These are phyloP conservation scores for Sorex araneus DNA, from an alignment of 2,113 vertebrate species.

Conservation along the genomic window DNA sequence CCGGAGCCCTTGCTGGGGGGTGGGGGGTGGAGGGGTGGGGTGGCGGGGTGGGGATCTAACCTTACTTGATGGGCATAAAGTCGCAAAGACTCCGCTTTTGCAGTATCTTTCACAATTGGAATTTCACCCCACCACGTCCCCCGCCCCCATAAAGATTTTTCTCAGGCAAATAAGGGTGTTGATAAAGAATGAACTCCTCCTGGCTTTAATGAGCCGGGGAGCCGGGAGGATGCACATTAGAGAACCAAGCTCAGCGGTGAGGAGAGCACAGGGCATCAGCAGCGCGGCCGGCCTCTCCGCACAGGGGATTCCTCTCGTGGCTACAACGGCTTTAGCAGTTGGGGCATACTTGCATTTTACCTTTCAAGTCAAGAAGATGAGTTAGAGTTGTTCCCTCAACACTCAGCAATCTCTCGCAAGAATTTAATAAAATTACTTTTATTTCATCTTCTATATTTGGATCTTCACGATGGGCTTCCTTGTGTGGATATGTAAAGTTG, in stretches of 20 bases:
- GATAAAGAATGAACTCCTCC: neutral
- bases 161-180: too few relatives aligned
- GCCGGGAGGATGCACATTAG: neutral
- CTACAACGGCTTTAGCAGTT: neutral
- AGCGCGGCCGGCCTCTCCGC: too few relatives aligned
- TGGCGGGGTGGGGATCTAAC: too few relatives aligned
- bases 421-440: constrained; percentile 36
- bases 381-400: neutral
- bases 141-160: too few relatives aligned
- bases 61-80: neutral
- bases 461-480: constrained; percentile 1
- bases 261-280: too few relatives aligned
- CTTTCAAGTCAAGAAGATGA: neutral
- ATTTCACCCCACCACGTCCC: neutral
- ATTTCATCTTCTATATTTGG: constrained; percentile 32
- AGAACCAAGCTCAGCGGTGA: too few relatives aligned
- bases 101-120: neutral
- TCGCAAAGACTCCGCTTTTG: neutral
- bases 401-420: constrained; percentile 9
- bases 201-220: neutral
- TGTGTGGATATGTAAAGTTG: neutral
- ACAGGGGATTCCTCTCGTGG: neutral
- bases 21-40: too few relatives aligned
- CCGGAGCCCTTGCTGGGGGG: accelerated
- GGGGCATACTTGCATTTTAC: constrained; percentile 17